Conservation (phyloP, 2,113 vertebrate species). For the Gorsachius goisagi region DNA sequence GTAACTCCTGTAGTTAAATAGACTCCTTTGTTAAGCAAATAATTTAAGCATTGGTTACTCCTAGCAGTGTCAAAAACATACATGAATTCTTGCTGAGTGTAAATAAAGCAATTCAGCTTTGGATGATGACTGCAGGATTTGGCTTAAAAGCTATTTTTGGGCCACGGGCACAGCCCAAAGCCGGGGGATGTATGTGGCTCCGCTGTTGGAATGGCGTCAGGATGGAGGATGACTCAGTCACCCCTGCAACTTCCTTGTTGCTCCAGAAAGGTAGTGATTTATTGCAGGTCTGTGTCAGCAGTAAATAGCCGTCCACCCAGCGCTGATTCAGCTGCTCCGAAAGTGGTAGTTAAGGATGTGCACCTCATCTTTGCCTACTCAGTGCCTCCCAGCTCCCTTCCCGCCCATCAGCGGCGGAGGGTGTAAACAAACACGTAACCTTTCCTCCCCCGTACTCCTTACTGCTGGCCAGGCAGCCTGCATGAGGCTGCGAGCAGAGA, state of each 20-base stretch:
- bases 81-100: background rate
- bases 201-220: background rate
- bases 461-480: background rate
- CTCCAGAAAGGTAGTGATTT: constrained; percentile 14
- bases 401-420: background rate
- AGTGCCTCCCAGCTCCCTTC: background rate
- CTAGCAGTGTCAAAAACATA: background rate
- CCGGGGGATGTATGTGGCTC: background rate
- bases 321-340: background rate
- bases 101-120: constrained; percentile 6
- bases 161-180: background rate
- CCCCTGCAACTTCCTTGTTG: background rate
- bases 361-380: background rate
- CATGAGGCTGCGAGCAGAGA: background rate
- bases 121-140: constrained; percentile 4
- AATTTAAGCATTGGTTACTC: background rate
- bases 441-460: background rate
- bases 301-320: background rate
- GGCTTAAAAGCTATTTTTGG: constrained; percentile 29
- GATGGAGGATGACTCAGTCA: constrained; percentile 45
- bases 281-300: constrained; percentile 30
- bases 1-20: background rate
- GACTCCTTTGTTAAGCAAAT: constrained; percentile 44
- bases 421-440: background rate
- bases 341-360: background rate